A percentile compares a stretch with the other conserved stretches of the same genome.
Evolutionary conservation across 2,113 vertebrate genomes (phyloP).

Genomic region (Hiodon alosoides): DNA sequence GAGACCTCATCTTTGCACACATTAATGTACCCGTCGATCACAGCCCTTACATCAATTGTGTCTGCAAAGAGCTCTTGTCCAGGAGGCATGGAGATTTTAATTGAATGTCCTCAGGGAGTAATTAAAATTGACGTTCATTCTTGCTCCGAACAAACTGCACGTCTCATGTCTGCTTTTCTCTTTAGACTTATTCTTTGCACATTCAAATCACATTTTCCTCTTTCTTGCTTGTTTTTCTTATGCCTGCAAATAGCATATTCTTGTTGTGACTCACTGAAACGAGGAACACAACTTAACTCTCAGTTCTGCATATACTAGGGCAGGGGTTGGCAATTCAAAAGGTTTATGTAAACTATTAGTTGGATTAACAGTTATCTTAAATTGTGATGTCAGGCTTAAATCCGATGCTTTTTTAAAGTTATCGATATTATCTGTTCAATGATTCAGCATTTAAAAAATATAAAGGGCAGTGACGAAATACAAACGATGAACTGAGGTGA

Average conservation of each 20-base stretch:
- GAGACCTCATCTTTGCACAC: neutral
- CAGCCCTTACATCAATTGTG: neutral
- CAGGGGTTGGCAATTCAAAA: too few species aligned
- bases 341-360: too few species aligned
- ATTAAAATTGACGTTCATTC: neutral
- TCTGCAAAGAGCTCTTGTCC: neutral
- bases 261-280: neutral
- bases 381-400: too few species aligned
- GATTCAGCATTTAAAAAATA: too few species aligned
- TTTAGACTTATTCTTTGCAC: neutral
- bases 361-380: too few species aligned
- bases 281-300: neutral
- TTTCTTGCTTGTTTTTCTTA: neutral
- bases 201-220: neutral
- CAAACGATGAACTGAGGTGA: too few species aligned
- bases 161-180: neutral
- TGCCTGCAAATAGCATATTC: neutral
- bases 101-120: neutral
- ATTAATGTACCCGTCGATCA: slow-evolving; percentile 7
- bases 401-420: too few species aligned
- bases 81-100: neutral
- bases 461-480: too few species aligned
- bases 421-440: too few species aligned
- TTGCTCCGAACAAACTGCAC: neutral
- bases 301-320: too few species aligned